Conservation (phyloP, 2,888 invertebrate species). For the Amphimallon solstitiale region DNA sequence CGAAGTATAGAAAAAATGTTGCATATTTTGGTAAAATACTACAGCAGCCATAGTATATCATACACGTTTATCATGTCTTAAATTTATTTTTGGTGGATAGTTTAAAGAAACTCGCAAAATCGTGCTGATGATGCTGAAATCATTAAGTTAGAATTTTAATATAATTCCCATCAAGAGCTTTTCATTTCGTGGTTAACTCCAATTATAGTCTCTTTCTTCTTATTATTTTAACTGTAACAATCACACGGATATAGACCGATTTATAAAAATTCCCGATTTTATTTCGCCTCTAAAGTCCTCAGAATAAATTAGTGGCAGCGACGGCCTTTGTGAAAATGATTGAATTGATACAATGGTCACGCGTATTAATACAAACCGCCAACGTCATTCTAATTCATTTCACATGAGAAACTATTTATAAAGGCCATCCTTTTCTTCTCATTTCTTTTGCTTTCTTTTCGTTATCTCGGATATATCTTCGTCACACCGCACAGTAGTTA, state of each 20-base stretch:
- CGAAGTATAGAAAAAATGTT: too few relatives aligned
- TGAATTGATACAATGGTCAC: slow-evolving; percentile 4
- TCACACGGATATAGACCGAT: too few relatives aligned
- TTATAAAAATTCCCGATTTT: neutral
- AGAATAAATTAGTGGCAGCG: neutral
- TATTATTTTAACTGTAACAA: neutral
- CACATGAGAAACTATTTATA: slow-evolving; percentile 20
- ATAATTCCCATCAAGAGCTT: neutral
- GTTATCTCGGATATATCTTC: neutral
- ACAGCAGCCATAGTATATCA: too few relatives aligned
- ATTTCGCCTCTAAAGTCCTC: neutral
- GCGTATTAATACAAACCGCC: slow-evolving; percentile 14
- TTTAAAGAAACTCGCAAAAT: too few relatives aligned
- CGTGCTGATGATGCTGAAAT: too few relatives aligned
- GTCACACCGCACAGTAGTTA: slow-evolving; percentile 4
- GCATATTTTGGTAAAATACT: too few relatives aligned
- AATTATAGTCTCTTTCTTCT: neutral
- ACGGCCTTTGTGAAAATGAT: neutral
- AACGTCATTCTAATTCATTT: slow-evolving; percentile 23
- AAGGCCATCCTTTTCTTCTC: neutral
- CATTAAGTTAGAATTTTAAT: too few relatives aligned
- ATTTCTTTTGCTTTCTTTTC: neutral
- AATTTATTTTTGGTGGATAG: too few relatives aligned
- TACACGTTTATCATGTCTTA: too few relatives aligned
- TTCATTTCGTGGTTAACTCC: slow-evolving; percentile 5